Percentiles rank a stretch among this genome's conserved stretches.
Evolutionary conservation across 2,797 vertebrate genomes (phyloP).

Genomic region (Acanthurus lineatus): DNA sequence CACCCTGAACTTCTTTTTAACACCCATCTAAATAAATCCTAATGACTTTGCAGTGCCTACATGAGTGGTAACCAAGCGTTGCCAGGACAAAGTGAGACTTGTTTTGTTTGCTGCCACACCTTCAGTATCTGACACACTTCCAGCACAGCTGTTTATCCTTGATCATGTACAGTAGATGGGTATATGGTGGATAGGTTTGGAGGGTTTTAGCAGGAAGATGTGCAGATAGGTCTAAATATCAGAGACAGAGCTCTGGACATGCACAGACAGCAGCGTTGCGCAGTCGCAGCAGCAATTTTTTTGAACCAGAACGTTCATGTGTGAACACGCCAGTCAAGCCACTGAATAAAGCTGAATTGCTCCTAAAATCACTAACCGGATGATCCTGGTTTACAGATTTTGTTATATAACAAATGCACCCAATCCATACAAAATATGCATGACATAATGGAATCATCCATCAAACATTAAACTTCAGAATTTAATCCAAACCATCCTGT

Average conservation of each 20-base stretch:
- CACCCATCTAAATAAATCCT: neutral
- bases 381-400: neutral
- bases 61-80: slow-evolving; percentile 4
- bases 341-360: slow-evolving; percentile 2
- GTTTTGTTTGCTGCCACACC: slow-evolving; percentile 61
- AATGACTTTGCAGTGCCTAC: slow-evolving; percentile 16
- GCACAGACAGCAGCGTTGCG: slow-evolving; percentile 43
- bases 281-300: neutral
- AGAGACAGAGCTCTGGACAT: slow-evolving; percentile 3
- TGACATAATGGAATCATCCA: neutral
- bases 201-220: slow-evolving; percentile 40
- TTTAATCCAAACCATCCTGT: neutral
- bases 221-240: slow-evolving; percentile 7
- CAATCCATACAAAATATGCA: neutral
- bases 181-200: neutral
- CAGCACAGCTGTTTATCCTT: slow-evolving; percentile 13
- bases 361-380: neutral
- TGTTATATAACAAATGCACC: neutral
- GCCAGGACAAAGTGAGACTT: slow-evolving; percentile 47
- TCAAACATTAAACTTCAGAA: neutral
- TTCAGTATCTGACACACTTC: slow-evolving; percentile 22
- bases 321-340: slow-evolving; percentile 42
- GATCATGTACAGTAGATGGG: neutral
- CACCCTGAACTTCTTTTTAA: slow-evolving; percentile 34
- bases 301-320: slow-evolving; percentile 30